Conservation (phyloP, 2,797 vertebrate genomes). For the Florisuga fusca region DNA sequence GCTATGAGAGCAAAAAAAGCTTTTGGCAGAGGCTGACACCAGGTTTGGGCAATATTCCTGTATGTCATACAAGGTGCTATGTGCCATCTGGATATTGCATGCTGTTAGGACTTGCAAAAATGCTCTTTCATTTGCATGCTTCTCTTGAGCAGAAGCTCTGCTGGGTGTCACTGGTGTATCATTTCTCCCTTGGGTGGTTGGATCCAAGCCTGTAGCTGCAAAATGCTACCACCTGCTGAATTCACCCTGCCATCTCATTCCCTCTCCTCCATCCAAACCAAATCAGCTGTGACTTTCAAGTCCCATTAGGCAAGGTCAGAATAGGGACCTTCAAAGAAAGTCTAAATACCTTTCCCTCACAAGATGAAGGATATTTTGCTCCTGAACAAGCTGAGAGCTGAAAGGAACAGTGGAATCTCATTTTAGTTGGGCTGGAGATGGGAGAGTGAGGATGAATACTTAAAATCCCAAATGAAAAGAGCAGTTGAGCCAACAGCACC, state of each 20-base stretch:
- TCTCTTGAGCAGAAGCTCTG: background rate
- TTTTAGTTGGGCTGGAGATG: background rate
- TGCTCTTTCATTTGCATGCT: background rate
- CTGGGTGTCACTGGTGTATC: background rate
- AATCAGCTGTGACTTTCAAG: background rate
- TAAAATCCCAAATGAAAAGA: background rate
- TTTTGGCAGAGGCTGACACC: background rate
- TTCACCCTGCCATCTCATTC: background rate
- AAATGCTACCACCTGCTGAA: background rate
- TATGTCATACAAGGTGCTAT: fast-evolving
- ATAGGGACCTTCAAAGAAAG: background rate
- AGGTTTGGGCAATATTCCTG: background rate
- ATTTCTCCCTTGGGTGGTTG: background rate
- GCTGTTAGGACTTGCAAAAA: background rate
- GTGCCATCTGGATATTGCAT: background rate
- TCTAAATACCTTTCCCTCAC: background rate
- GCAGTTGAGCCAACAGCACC: background rate
- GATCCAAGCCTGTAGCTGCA: background rate
- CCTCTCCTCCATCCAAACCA: background rate
- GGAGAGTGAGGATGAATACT: background rate
- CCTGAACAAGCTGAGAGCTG: background rate
- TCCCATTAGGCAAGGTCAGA: background rate
- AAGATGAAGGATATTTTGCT: background rate
- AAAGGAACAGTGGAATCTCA: background rate
- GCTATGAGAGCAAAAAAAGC: background rate